Base-by-base conservation (phyloP, 1,140 invertebrate genomes). In the Pogonomyrmex barbatus region DNA sequence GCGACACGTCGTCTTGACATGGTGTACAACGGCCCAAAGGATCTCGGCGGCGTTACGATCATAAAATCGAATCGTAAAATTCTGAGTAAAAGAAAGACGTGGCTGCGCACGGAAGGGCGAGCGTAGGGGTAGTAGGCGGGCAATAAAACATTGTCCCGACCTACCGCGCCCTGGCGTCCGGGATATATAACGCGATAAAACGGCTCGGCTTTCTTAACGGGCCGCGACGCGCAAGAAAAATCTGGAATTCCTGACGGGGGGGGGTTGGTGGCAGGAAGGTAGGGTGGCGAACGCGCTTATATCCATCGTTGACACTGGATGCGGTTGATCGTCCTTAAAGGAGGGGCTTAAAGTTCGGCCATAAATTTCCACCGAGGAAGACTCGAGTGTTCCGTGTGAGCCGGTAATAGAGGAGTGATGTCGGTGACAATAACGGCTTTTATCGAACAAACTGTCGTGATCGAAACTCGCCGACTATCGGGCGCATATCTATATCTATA, bases 1-100 rank as follows among this genome's bases (percentile, higher is more conserved):
- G 65, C n/a, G 77, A 71, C 78, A 68, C n/a, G 47, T 89, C 71
- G 60, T 77, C 50, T 47, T 83, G 78, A 87, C 84, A 36, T 12
- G 77, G 42, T n/a, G 42, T 63, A 45, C 45, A 39, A 33, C 45
- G 50, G 71, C n/a, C 71, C 12, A 65, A 47, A 52, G 65, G 56
- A 12, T 12, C 33, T 33, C n/a, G 75, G 50, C 36, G 56, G 68
- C 24, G 30, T 75, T 73, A 39, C 39, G 78, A 87, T 89, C 88
- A 76, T 89, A 89, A 89, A 89, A 89, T 89, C 84, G 67, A 62
- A 70, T 89, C 88, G 71, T 89, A 89, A 89, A 89, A 89, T 89
- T 87, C 65, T 17, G 75, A 68, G 58, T 84, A 87, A 89, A 87
- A 89, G 88, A 89, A 89, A 89, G 85, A 87, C 78, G 88, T 87